Percentiles rank a stretch among this genome's conserved stretches.
Evolutionary conservation across 1,140 invertebrate genomes (phyloP).

Genomic region (Nymphalis io): DNA sequence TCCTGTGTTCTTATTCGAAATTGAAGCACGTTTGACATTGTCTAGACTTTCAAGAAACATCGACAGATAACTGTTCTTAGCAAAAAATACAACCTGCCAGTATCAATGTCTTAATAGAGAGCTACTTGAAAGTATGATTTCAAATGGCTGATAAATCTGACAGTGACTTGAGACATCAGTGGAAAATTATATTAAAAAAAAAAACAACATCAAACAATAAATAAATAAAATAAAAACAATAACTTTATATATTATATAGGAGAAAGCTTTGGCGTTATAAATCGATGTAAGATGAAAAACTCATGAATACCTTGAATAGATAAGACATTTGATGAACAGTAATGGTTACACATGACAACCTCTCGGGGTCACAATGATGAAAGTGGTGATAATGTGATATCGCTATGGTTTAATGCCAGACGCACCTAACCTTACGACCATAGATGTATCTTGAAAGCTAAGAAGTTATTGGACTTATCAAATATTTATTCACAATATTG

Average conservation of each 20-base stretch:
- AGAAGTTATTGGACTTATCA: slow-evolving; percentile 3
- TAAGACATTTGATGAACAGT: slow-evolving; percentile 30
- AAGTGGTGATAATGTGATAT: slow-evolving; percentile 34
- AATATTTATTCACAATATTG: not conserved
- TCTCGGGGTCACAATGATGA: slow-evolving; percentile 31
- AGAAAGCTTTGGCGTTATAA: slow-evolving; percentile 17
- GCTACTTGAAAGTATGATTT: not conserved
- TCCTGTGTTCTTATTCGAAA: not conserved
- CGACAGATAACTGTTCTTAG: not conserved
- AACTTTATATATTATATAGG: not conserved
- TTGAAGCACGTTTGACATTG: slow-evolving; percentile 2
- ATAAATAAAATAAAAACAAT: not conserved
- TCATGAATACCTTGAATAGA: slow-evolving; percentile 27
- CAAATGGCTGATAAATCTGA: not conserved
- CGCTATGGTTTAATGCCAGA: not conserved
- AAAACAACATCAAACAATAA: not conserved
- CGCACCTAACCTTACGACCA: not conserved
- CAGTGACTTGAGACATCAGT: not conserved
- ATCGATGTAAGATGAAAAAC: slow-evolving; percentile 28
- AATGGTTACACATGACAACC: slow-evolving; percentile 27
- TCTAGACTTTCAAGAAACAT: not conserved
- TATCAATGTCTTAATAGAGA: not conserved
- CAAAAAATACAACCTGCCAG: not conserved
- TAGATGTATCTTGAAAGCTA: not conserved
- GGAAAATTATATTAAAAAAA: not conserved